Base-by-base conservation (phyloP, 1,140 invertebrate species). In the Solen grandis region DNA sequence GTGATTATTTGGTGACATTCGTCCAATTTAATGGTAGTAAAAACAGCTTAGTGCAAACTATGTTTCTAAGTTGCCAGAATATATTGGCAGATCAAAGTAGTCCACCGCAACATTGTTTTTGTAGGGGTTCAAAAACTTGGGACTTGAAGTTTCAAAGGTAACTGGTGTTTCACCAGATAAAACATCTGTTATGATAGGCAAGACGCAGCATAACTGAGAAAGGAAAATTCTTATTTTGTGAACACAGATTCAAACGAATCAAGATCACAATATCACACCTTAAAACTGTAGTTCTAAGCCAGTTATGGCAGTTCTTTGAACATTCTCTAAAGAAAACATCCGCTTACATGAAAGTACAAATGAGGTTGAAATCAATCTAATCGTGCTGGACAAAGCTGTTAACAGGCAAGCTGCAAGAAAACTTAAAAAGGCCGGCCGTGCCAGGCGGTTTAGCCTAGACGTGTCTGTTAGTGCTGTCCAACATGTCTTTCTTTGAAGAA, bases 271-370 rank as follows among this genome's bases (percentile, higher is more conserved):
- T 84, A 0, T 65, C 16, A n/a, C 73, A 77, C 27, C 73, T 82
- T 16, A 81, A 78, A 68, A 73, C 52, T 62, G 33, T 82, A 16
- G 68, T 73, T 2, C 57, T 76, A 2, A 35, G 75, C n/a, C 82
- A 84, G 22, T 46, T n/a, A n/a, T 84, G 82, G 73, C 55, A 77
- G 25, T 22, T 81, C 1, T 77, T 81, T 59, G 78, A 84, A 33
- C 65, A 84, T 57, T 81, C 82, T n/a, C 77, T n/a, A n/a, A n/a
- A n/a, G n/a, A 74, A 65, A 72, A 75, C 76, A 70, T 76, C 72
- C 14, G 63, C 25, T 38, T 72, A 52, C 36, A 5, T 76, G 0
- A 81, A 80, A 52, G 46, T 72, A 0, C 60, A 79, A 59, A 4
- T 31, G 29, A n/a, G 36, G 3, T 14, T 76, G 57, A 81, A 81